Base-by-base conservation (phyloP, 2,888 invertebrate species). In the Matsumyia berberina region DNA sequence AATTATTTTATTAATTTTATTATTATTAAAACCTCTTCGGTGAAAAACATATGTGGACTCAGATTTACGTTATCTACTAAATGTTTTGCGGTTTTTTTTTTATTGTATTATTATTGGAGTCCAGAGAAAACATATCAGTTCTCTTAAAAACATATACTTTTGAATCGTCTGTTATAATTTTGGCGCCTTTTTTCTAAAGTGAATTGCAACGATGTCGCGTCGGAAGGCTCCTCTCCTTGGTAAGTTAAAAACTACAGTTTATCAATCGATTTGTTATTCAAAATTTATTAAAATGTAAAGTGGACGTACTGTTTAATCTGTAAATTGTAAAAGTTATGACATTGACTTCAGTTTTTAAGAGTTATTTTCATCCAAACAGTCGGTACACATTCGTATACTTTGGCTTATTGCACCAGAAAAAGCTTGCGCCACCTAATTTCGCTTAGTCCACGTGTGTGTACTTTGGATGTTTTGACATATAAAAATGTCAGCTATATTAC, bases 391-490 rank as follows among this genome's bases (percentile, higher is more conserved):
- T 31, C n/a, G 29, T 53, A n/a, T 53, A 31, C 53, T 31, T 53
- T 29, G 31, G 31, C n/a, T 53, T n/a, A 31, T 53, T 53, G 12
- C 9, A 29, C 53, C 9, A 51, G 19, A 53, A 53, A 53, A 53
- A 53, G 31, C 53, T 53, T 53, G 31, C 53, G 31, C 31, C 53
- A 29, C 29, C 24, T 49, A 49, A 49, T 49, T 49, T 49, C 9
- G 17, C 46, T 49, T 53, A 31, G 51, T 31, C 53, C 31, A 53
- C 31, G 53, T 53, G 33, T 53, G 53, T 51, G 51, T 53, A 53
- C 11, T 29, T 53, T 12, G 12, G 53, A 53, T 31, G 31, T 53
- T 53, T 31, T n/a, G 53, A 29, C 53, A 53, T 31, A 53, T 53
- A n/a, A n/a, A 53, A 29, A 24, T 53, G 1, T 53, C 53, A 53